phyloP scores from a whole-genome alignment of 1,140 invertebrate genomes.

The Tribolium madens region DNA sequence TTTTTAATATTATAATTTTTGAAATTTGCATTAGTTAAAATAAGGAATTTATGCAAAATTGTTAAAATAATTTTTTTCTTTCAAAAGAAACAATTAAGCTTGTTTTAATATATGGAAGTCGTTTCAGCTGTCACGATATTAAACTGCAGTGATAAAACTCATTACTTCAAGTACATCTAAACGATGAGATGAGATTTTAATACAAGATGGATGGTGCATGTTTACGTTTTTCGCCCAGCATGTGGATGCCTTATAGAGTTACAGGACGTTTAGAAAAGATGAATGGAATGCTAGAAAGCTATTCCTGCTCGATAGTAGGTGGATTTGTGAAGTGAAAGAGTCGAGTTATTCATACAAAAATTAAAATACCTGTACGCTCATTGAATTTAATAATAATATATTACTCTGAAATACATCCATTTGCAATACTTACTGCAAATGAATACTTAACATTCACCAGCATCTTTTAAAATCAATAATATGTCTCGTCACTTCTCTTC shows the following conservation, averaged over 20 bases:
- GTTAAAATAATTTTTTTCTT: background rate
- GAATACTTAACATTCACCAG: background rate
- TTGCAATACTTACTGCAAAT: no score
- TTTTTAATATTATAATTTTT: no score
- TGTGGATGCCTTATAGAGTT: slow-evolving; percentile 30
- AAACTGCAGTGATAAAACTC: background rate
- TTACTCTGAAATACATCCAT: background rate
- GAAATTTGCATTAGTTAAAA: no score
- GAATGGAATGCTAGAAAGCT: slow-evolving; percentile 54
- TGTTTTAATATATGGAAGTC: background rate
- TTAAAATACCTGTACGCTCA: background rate
- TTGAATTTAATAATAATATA: slow-evolving; percentile 23
- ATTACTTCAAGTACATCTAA: background rate
- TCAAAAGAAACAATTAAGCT: background rate
- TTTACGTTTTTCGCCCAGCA: slow-evolving; percentile 39
- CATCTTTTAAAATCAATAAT: slow-evolving; percentile 14
- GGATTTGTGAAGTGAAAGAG: slow-evolving; percentile 53
- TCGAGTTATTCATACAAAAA: slow-evolving; percentile 40
- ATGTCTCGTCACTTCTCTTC: background rate
- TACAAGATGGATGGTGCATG: slow-evolving; percentile 19
- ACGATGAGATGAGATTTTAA: slow-evolving; percentile 15
- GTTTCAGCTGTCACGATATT: background rate
- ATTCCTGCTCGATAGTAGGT: slow-evolving; percentile 52
- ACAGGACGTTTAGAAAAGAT: slow-evolving; percentile 44
- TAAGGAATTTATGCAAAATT: background rate